Base-by-base conservation (phyloP, 2,888 invertebrate genomes). In the Leptopilina drosophilae region DNA sequence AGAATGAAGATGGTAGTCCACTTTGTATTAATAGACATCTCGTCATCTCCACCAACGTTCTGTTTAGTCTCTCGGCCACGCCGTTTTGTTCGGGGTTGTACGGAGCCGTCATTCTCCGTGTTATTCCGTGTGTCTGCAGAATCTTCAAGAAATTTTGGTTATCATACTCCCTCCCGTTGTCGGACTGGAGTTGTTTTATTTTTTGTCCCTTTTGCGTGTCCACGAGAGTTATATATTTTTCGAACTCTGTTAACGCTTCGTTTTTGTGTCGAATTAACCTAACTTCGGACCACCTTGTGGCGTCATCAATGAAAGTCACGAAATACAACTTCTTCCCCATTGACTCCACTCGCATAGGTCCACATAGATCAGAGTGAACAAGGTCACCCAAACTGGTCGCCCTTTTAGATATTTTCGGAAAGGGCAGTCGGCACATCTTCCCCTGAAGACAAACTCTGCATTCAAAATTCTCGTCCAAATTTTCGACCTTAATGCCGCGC, bases 61-160 rank as follows among this genome's bases (percentile, higher is more conserved):
- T 4, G 59, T 59, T 59, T n/a, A n/a, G 59, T 7, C 59, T 59
- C n/a, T 59, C 15, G 7, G 59, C 59, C n/a, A 82, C 77, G 0
- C 87, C 89, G 81, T 88, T 89, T 26, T 87, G 86, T 76, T 88
- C 84, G 0, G 87, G 88, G 8, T 83, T 87, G 64, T 87, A 81
- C 0, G 88, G 78, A 2, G 86, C 81, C 1, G 88, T 66, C 80
- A 85, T 6, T 64, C 82, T 77, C 82, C 82, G 77, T 80, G 82
- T 5, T 12, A 81, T 76, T 83, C 89, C 81, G 78, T 87, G 56
- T 77, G 67, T 20, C 66, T 82, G 82, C 42, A 88, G 67, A 76
- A 79, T 87, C 5, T 80, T 59, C 6, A 85, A 81, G 46, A 89
- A 85, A 14, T 83, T 77, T 2, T 64, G 15, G 62, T 83, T 87